phyloP scores from a whole-genome alignment of 1,140 invertebrate species.

The Oreohelix idahoensis region DNA sequence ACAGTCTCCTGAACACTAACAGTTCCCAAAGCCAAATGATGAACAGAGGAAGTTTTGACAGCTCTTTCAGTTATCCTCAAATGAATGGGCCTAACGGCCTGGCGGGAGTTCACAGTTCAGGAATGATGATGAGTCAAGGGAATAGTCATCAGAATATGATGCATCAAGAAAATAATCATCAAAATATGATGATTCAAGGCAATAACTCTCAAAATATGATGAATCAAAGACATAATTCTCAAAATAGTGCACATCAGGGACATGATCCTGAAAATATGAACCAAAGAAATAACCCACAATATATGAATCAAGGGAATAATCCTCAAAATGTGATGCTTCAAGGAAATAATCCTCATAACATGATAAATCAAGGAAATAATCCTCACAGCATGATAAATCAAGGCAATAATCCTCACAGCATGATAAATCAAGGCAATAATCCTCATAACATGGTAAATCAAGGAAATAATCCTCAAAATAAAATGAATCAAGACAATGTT shows the following conservation, averaged over 20 bases:
- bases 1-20: not conserved
- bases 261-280: no score
- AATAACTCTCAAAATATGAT: no score
- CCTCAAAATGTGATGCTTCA: not conserved
- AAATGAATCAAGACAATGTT: not conserved
- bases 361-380: not conserved
- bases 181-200: no score
- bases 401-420: not conserved
- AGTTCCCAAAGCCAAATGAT: not conserved
- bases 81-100: not conserved
- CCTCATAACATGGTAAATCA: not conserved
- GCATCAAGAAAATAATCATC: not conserved
- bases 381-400: not conserved
- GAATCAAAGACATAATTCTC: no score
- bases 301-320: not conserved
- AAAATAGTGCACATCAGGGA: no score
- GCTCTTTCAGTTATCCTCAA: not conserved
- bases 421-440: not conserved
- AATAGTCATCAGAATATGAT: not conserved
- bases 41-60: not conserved
- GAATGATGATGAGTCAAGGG: conserved; percentile 3
- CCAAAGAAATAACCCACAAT: no score
- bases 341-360: not conserved
- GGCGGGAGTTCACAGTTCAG: not conserved
- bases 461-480: not conserved